phyloP scores from a whole-genome alignment of 2,113 vertebrate genomes.

The Elgaria multicarinata region DNA sequence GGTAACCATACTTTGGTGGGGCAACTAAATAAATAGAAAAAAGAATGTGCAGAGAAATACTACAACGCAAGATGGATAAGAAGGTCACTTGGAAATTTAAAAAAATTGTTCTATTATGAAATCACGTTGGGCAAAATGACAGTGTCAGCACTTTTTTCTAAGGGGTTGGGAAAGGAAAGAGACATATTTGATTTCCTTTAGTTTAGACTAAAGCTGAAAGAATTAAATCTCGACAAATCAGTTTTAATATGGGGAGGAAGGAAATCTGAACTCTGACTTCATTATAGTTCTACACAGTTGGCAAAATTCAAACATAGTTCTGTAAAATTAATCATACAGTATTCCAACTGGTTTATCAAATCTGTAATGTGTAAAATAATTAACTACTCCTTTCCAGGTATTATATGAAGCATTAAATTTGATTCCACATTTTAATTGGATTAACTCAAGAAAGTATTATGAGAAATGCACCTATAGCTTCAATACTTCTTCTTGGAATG shows the following conservation, averaged over 20 bases:
- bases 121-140: neutral
- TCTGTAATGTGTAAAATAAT: neutral
- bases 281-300: neutral
- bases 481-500: neutral
- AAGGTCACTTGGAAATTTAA: neutral
- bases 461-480: neutral
- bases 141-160: neutral
- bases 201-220: neutral
- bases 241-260: neutral
- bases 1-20: neutral
- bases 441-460: neutral
- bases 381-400: neutral
- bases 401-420: constrained; percentile 7
- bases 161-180: neutral
- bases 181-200: neutral
- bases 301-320: neutral
- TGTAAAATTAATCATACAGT: neutral
- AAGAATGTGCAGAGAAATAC: neutral
- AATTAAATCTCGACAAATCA: neutral
- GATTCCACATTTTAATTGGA: neutral
- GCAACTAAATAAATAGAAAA: neutral
- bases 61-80: neutral
- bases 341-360: neutral
- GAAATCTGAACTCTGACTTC: neutral
- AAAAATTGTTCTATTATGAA: neutral